Percentiles rank a stretch among this genome's conserved stretches.
Conservation (phyloP, 2,113 vertebrate genomes). For the Onychostoma macrolepis region DNA sequence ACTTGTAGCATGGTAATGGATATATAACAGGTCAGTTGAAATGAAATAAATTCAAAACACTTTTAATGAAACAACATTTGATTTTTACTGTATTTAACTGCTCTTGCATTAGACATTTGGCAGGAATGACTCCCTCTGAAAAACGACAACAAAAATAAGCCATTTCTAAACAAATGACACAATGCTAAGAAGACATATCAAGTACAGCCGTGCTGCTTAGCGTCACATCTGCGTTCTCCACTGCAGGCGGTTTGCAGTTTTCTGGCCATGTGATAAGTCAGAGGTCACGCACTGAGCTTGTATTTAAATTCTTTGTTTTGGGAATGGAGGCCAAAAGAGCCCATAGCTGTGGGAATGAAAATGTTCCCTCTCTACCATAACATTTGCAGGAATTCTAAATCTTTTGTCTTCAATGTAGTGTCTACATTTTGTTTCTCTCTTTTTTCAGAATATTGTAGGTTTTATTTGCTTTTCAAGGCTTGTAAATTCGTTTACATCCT, state of each 20-base stretch:
- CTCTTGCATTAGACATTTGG: neutral
- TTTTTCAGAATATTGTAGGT: neutral
- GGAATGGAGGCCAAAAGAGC: neutral
- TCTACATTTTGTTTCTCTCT: neutral
- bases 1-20: neutral
- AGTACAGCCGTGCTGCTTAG: neutral
- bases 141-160: neutral
- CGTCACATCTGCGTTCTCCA: neutral
- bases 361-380: neutral
- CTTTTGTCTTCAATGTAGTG: neutral
- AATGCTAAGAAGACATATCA: neutral
- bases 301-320: constrained; percentile 6
- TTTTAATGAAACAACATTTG: neutral
- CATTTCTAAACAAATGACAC: neutral
- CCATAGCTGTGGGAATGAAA: constrained; percentile 29
- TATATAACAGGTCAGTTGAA: neutral
- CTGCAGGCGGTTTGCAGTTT: neutral
- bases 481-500: neutral
- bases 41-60: neutral
- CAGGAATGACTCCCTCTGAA: neutral
- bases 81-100: neutral
- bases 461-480: neutral
- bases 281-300: neutral
- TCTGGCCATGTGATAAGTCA: neutral
- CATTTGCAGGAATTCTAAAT: neutral